Evolutionary conservation across 2,888 invertebrate species (phyloP).

Genomic region (Bombyx huttoni): DNA sequence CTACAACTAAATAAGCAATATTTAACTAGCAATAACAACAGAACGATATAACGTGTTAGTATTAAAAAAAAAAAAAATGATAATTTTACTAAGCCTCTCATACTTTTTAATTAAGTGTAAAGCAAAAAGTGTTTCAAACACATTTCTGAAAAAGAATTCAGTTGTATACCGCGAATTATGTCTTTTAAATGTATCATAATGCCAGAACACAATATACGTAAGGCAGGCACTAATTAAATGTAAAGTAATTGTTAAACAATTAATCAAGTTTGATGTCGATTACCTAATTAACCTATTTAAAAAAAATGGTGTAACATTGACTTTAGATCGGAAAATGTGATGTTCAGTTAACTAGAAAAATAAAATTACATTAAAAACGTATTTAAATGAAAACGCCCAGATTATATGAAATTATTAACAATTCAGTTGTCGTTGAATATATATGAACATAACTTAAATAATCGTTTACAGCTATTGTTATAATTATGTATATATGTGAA

Average conservation of each 20-base stretch:
- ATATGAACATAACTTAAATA: background rate
- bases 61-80: constrained; percentile 31
- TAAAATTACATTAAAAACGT: background rate
- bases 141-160: constrained; percentile 35
- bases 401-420: background rate
- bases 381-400: background rate
- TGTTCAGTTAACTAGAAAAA: constrained; percentile 22
- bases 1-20: constrained; percentile 54
- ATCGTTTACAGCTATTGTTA: background rate
- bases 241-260: constrained; percentile 57
- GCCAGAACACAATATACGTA: constrained; percentile 45
- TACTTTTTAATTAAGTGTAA: constrained; percentile 43
- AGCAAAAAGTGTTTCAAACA: constrained; percentile 47
- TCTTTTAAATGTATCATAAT: constrained; percentile 46
- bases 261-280: constrained; percentile 64
- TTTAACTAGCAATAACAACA: constrained; percentile 70
- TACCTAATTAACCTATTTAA: constrained; percentile 51
- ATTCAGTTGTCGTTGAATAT: background rate
- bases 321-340: constrained; percentile 24
- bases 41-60: constrained; percentile 63
- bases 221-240: constrained; percentile 70
- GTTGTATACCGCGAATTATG: constrained; percentile 44
- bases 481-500: background rate
- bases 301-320: constrained; percentile 40
- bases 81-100: constrained; percentile 60